Base-by-base conservation (phyloP, 2,113 vertebrate genomes). In the Mionectes macconnelli region DNA sequence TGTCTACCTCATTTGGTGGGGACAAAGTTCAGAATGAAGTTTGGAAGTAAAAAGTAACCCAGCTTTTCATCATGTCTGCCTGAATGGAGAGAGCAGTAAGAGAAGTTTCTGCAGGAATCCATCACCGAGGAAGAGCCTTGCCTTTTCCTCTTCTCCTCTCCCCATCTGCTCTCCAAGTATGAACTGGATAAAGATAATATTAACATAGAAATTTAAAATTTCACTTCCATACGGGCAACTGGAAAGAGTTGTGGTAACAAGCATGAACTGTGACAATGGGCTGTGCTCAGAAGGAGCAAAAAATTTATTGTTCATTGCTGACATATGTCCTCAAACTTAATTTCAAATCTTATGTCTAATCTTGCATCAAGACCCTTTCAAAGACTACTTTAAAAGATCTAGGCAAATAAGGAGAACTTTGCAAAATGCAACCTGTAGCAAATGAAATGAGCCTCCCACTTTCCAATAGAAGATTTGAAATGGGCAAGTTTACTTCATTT, bases 81-180 rank as follows among this genome's bases (percentile, higher is more conserved):
- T 69, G 35, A 60, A 50, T 1, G 45, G 28, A 4, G 3, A 45
- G 7, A 56, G 55, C 6, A 55, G 50, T 1, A 3, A 2, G 2
- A 66, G 30, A 52, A 83, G 13, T 17, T 66, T 52, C 84, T 75
- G 14, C 8, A 79, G 33, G 22, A 22, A 55, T 19, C 6, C 3
- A 79, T 74, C 45, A 12, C 14, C 22, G 14, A 16, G 31, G 25
- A 66, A 56, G 12, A 68, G 18, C 5, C 27, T 44, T 73, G 14
- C 4, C 35, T 24, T 30, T 73, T 60, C 21, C 35, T 5, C 3
- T 72, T 59, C 64, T 39, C 25, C 6, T 12, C 16, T 40, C 9
- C 33, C 13, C 45, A 23, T 57, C 11, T 30, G 8, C 23, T 84
- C 9, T 40, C 24, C 30, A 28, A 31, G 19, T 35, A 37, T 2